Base-by-base conservation (phyloP, 2,888 invertebrate species). In the Drosophila greeni region DNA sequence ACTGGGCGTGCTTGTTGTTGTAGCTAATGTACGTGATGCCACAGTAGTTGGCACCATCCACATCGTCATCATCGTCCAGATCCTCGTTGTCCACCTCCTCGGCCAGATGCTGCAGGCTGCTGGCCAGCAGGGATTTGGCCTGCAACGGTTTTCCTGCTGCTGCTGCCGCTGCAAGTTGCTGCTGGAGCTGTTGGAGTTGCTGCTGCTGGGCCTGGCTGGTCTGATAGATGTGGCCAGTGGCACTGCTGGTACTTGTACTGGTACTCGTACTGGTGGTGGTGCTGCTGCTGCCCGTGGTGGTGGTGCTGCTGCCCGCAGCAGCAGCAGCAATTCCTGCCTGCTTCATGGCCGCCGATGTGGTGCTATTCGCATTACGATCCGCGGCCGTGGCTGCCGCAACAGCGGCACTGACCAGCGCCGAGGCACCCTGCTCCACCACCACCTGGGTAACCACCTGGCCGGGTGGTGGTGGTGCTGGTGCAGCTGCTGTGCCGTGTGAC, bases 111-210 rank as follows among this genome's bases (percentile, higher is more conserved):
- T 95, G 95, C 90, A 99, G 97, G 85, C 97, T 95, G 74, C 97
- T 95, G 26, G 98, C 98, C 61, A 99, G 91, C 88, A 98, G 97
- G 78, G 97, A 91, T 87, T 97, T 98, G 11, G 98, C 98, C 82
- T 98, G 97, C 87, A 97, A 97, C 70, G 95, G 93, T 88, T 98
- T 98, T 78, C 97, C 95, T 87, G 98, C 97, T 0, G 98, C 97
- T 86, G 98, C 97, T 89, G 98, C 98, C 26, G 85, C 71, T 24
- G 86, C 97, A 94, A 90, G 96, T 94, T 88, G 96, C 91, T 87
- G 92, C 90, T 89, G 91, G 89, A 70, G 82, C 79, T 85, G 83
- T 64, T 85, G 77, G 72, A 82, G 47, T 77, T 82, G 78, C 53
- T 75, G 74, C 65, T 76, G 77, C 61, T 79, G 76, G 14, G 73